Evolutionary conservation across 2,888 invertebrate genomes (phyloP).

Genomic region (Drosophila pseudotalamancana): DNA sequence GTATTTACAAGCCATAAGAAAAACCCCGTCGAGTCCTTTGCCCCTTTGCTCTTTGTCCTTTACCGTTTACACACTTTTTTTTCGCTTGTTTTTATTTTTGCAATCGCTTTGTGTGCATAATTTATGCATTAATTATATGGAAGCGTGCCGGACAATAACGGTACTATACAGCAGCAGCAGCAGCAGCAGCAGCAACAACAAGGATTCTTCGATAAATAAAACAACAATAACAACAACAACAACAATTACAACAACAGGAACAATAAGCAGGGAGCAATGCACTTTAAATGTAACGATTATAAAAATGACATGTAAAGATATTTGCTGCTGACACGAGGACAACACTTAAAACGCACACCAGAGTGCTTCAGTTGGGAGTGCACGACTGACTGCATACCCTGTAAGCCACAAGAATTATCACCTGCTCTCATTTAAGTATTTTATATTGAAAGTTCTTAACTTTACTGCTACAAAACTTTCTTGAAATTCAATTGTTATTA

Average conservation of each 20-base stretch:
- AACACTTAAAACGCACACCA: slow-evolving; percentile 29
- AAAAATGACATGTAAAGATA: slow-evolving; percentile 54
- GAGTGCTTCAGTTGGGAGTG: not conserved
- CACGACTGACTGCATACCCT: too few species aligned
- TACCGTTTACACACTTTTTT: not conserved
- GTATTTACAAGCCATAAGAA: slow-evolving; percentile 59
- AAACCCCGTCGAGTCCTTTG: slow-evolving; percentile 29
- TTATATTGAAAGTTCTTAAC: too few species aligned
- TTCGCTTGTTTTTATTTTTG: slow-evolving; percentile 1
- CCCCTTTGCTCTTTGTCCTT: slow-evolving; percentile 1
- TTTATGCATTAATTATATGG: slow-evolving; percentile 70
- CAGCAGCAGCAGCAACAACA: slow-evolving; percentile 14
- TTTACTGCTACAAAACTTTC: too few species aligned
- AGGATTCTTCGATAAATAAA: slow-evolving; percentile 22
- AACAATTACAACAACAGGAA: slow-evolving; percentile 17
- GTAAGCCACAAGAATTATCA: too few species aligned
- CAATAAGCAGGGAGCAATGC: slow-evolving; percentile 48
- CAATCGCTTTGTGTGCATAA: slow-evolving; percentile 67
- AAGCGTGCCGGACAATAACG: slow-evolving; percentile 36
- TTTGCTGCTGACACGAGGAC: slow-evolving; percentile 48
- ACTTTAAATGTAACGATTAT: slow-evolving; percentile 56
- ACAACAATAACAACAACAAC: slow-evolving; percentile 4
- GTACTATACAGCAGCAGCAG: not conserved
- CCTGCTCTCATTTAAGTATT: too few species aligned
- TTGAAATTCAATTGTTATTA: too few species aligned